Base-by-base conservation (phyloP, 2,888 invertebrate species). In the Torymus auratus region DNA sequence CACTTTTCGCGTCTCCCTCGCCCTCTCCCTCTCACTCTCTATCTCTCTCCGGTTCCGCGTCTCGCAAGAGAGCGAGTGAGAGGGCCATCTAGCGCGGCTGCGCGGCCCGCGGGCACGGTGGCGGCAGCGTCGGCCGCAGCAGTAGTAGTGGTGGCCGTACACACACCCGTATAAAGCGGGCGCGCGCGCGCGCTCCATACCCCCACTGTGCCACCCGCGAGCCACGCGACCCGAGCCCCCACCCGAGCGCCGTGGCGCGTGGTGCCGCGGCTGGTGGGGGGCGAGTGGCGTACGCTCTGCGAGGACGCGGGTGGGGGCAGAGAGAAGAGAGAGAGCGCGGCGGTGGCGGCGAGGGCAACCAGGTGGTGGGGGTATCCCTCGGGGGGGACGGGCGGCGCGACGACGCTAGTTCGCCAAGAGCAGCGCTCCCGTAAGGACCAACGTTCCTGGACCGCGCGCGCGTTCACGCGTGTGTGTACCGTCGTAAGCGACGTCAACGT, bases 331-430 rank as follows among this genome's bases (percentile, higher is more conserved):
- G 76, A 74, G 78, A 74, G 72, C 70, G 79, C 80, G 82, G 78
- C 79, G 73, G 78, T 23, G 28, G 28, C 62, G 62, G 56, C 55
- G 20, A 41, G 28, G 53, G 61, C 28, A 23, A 83, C 82, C 77
- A 82, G 87, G 86, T 87, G 89, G 90, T 88, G 90, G 85, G 81
- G 84, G 84, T 78, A 74, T 78, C 83, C 58, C 78, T 41, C 74
- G 71, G 75, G 84, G 83, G 83, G 83, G 84, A 73, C 61, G 12
- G 82, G 82, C 83, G 62, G 83, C 83, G 84, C 84, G 86, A 86
- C 85, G 86, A 84, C 85, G 87, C 85, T 87, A 90, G 90, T 90
- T 89, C 86, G 85, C 87, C 86, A 87, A 87, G 87, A 86, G 87
- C 89, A 87, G 87, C 86, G 87, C 86, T 87, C 84, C 85, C 86